phyloP scores from a whole-genome alignment of 2,113 vertebrate species.

The Felis catus region F.catus_Fca126_mat1.0 CM031412.1:76365501-76366000 shows the following conservation, averaged over 20 bases:
- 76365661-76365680: background rate
- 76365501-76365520: background rate
- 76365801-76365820: fast-evolving
- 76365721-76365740: too few relatives aligned
- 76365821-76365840: fast-evolving
- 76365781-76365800: background rate
- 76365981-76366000: background rate
- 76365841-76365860: too few relatives aligned
- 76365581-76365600: too few relatives aligned
- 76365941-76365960: background rate
- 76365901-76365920: background rate
- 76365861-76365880: background rate
- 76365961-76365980: background rate
- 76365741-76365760: conserved; percentile 1
- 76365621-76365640: background rate
- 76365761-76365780: background rate
- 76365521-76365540: background rate
- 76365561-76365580: background rate
- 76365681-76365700: conserved; percentile 1
- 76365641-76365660: background rate
- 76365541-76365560: background rate
- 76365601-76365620: background rate
- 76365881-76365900: background rate
- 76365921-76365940: background rate
- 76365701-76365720: too few relatives aligned